phyloP scores from a whole-genome alignment of 2,888 invertebrate genomes.

The Meandrusa payeni region DNA sequence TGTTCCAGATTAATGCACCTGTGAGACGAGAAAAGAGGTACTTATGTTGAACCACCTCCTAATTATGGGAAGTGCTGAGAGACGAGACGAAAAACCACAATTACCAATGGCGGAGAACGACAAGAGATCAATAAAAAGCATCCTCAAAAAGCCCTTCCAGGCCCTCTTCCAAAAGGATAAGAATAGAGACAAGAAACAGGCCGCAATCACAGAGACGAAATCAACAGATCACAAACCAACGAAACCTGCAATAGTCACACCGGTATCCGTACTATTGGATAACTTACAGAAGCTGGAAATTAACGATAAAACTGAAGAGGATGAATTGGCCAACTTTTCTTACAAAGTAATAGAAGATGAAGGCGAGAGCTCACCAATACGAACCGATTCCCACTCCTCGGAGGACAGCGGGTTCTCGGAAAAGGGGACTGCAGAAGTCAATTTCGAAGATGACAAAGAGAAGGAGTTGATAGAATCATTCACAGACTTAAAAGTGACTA shows the following conservation, averaged over 20 bases:
- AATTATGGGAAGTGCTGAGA: constrained; percentile 56
- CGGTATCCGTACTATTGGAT: constrained; percentile 40
- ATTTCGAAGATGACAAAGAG: constrained; percentile 36
- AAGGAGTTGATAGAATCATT: constrained; percentile 28
- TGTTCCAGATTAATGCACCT: constrained; percentile 30
- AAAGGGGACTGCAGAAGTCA: constrained; percentile 29
- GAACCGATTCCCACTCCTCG: constrained; percentile 58
- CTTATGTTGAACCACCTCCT: constrained; percentile 22
- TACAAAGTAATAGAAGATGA: constrained; percentile 46
- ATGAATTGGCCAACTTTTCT: constrained; percentile 49
- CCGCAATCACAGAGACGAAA: constrained; percentile 28
- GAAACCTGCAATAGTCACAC: constrained; percentile 29
- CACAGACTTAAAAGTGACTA: constrained; percentile 33
- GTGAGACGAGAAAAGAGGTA: constrained; percentile 22
- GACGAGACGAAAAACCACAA: constrained; percentile 38
- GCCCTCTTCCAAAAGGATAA: constrained; percentile 34
- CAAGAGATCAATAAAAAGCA: constrained; percentile 46
- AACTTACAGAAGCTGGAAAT: constrained; percentile 43
- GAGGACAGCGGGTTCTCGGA: constrained; percentile 64
- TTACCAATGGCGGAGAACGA: constrained; percentile 50
- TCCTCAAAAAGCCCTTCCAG: constrained; percentile 37
- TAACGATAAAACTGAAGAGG: constrained; percentile 26
- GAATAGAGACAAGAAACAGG: constrained; percentile 35
- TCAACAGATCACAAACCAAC: constrained; percentile 26
- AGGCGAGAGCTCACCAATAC: constrained; percentile 35